Conservation (phyloP, 1,140 invertebrate species). For the Teleogryllus occipitalis region DNA sequence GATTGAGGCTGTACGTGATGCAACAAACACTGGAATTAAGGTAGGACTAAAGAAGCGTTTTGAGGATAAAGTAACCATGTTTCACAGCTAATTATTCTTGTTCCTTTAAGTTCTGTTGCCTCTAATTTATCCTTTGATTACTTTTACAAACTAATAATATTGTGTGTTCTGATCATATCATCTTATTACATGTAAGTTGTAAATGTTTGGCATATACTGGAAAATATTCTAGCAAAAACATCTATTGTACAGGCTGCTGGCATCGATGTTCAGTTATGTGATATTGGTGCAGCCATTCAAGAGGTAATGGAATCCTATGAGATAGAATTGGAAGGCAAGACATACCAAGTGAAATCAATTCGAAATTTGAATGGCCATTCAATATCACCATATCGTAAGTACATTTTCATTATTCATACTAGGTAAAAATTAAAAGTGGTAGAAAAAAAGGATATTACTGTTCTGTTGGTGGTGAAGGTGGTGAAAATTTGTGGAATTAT, state of each 20-base stretch:
- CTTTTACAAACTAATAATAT: background rate
- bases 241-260: slow-evolving; percentile 58
- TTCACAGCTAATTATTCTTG: background rate
- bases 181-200: too few relatives aligned
- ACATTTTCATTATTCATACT: background rate
- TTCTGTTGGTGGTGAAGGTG: too few relatives aligned
- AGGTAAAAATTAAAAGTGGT: too few relatives aligned
- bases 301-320: slow-evolving; percentile 99
- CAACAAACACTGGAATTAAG: slow-evolving; percentile 95
- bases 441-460: too few relatives aligned
- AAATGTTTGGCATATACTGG: too few relatives aligned
- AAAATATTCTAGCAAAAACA: too few relatives aligned
- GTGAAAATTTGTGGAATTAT: background rate
- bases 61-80: background rate
- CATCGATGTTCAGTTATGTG: slow-evolving; percentile 95
- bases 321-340: slow-evolving; percentile 94
- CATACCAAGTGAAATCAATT: slow-evolving; percentile 90
- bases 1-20: slow-evolving; percentile 91
- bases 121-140: background rate
- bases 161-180: too few relatives aligned
- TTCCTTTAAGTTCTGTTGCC: background rate
- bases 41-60: slow-evolving; percentile 33
- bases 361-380: slow-evolving; percentile 98
- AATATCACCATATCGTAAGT: slow-evolving; percentile 87
- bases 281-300: slow-evolving; percentile 95